Conservation (phyloP, 2,797 vertebrate genomes). For the Melanotaenia boesemani region DNA sequence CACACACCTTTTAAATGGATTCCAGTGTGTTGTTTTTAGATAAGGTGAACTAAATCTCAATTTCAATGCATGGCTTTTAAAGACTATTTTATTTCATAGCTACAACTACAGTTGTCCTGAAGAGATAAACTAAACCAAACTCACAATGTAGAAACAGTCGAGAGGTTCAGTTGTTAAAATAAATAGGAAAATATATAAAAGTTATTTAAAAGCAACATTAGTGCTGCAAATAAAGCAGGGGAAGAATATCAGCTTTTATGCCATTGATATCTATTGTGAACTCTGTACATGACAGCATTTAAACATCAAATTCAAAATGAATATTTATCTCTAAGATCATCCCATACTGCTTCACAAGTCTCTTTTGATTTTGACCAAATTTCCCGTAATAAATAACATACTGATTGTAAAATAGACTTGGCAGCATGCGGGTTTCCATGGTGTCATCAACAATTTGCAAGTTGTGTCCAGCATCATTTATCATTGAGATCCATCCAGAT, state of each 20-base stretch:
- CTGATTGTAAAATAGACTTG: no score
- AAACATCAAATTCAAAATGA: no score
- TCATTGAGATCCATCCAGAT: background rate
- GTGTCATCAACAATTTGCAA: background rate
- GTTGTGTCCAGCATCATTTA: background rate
- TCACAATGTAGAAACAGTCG: background rate
- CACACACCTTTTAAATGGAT: conserved; percentile 5
- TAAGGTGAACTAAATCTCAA: background rate
- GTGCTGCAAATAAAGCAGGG: no score
- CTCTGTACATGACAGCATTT: no score
- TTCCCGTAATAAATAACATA: no score
- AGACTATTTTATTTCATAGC: background rate
- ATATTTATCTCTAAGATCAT: no score
- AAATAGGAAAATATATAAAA: background rate
- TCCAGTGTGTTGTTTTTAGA: conserved; percentile 7
- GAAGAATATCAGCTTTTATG: no score
- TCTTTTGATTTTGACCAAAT: no score
- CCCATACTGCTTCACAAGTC: no score
- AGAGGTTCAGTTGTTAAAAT: background rate
- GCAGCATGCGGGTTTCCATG: no score
- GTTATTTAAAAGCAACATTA: no score
- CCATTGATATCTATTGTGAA: no score
- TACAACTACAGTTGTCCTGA: background rate
- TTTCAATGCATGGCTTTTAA: background rate
- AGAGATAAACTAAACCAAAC: background rate